Evolutionary conservation across 2,797 vertebrate species (phyloP).

Genomic region (Acanthiza pusilla): DNA sequence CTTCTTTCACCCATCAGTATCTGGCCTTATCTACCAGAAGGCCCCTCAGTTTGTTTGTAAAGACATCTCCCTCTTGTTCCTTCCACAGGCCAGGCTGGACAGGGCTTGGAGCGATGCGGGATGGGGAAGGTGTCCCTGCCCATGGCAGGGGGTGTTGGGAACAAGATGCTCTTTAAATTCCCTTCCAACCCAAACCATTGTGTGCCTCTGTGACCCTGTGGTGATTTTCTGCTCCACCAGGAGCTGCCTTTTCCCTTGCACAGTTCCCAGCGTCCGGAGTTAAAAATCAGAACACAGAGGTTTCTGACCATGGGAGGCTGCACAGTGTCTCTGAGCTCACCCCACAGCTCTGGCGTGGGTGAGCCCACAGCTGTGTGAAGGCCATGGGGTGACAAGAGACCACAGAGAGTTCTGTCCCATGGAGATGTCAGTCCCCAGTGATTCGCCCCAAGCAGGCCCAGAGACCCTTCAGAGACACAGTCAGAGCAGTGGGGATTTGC

Average conservation of each 20-base stretch:
- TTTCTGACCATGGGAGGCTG: not conserved
- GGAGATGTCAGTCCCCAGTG: not conserved
- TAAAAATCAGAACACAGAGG: not conserved
- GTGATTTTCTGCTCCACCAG: not conserved
- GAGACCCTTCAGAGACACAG: no score
- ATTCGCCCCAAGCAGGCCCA: no score
- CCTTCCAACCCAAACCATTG: not conserved
- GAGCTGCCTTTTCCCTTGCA: not conserved
- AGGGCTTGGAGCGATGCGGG: not conserved
- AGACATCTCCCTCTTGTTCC: no score
- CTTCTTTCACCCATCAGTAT: no score
- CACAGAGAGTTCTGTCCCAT: rapidly evolving
- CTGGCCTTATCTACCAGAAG: no score
- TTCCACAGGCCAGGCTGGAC: not conserved
- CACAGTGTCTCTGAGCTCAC: not conserved
- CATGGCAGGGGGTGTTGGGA: not conserved
- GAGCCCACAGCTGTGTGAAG: not conserved
- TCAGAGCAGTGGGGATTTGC: no score
- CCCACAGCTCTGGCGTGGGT: not conserved
- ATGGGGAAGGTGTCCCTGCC: not conserved
- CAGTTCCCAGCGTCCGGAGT: not conserved
- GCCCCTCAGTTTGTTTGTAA: no score
- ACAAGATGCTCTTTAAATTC: not conserved
- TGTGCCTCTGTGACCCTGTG: not conserved
- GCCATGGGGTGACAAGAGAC: not conserved